These are phyloP conservation scores for Callyntrura guangdongensis DNA, from an alignment of 2,888 invertebrate species.

Conservation along the genomic window DNA sequence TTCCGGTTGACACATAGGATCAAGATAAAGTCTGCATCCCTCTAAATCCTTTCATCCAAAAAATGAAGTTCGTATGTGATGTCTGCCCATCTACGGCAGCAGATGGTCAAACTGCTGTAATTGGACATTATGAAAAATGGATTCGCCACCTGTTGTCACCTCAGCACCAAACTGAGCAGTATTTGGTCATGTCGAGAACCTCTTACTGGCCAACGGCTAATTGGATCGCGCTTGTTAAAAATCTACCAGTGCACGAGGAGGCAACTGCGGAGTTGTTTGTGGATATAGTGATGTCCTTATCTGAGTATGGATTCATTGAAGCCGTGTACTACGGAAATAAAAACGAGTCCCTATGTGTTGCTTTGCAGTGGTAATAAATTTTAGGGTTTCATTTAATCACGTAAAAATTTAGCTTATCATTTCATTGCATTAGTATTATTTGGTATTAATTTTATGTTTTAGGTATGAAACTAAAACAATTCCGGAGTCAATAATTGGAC, in stretches of 20 bases:
- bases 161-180: constrained; percentile 53
- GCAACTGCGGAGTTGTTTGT: constrained; percentile 1
- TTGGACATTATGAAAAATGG: constrained; percentile 59
- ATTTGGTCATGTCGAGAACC: not conserved
- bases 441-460: too few relatives aligned
- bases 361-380: constrained; percentile 34
- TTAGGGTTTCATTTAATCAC: not conserved
- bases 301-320: constrained; percentile 61
- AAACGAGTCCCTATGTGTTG: not conserved
- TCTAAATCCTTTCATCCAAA: too few relatives aligned
- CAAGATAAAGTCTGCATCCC: too few relatives aligned
- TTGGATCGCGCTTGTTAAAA: not conserved
- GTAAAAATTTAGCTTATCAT: too few relatives aligned
- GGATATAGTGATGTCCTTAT: constrained; percentile 34
- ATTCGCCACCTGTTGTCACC: constrained; percentile 43
- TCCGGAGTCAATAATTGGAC: not conserved
- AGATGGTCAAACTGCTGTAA: not conserved
- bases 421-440: too few relatives aligned
- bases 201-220: constrained; percentile 49
- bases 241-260: constrained; percentile 6
- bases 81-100: constrained; percentile 41
- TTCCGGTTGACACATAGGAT: too few relatives aligned
- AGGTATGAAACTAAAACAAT: constrained; percentile 27
- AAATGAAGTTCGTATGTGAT: constrained; percentile 54
- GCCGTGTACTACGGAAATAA: constrained; percentile 46